Conservation (phyloP, 2,797 vertebrate species). For the Bradypus variegatus region DNA sequence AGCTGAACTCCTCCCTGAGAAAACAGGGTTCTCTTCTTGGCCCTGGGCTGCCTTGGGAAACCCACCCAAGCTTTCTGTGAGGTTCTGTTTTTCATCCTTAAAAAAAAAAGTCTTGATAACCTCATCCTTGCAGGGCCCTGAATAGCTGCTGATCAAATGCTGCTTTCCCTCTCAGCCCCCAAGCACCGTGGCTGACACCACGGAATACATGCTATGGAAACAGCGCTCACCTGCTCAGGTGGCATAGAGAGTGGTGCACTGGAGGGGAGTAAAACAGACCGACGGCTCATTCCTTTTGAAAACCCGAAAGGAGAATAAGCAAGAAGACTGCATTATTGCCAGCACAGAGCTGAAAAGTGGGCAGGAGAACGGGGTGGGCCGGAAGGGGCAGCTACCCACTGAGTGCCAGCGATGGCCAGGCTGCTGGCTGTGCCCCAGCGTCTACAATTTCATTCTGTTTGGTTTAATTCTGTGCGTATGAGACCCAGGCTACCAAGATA, state of each 20-base stretch:
- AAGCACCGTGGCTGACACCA: not conserved
- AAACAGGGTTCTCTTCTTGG: not conserved
- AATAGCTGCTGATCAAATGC: not conserved
- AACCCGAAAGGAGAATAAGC: not conserved
- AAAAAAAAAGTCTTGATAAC: not conserved
- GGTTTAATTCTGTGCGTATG: not conserved
- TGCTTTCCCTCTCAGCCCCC: rapidly evolving
- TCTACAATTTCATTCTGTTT: not conserved
- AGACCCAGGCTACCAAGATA: not conserved
- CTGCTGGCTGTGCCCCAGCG: too few species aligned
- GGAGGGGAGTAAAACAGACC: not conserved
- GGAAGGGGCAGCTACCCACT: not conserved
- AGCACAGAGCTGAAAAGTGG: not conserved
- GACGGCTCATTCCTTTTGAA: not conserved
- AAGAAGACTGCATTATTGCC: not conserved
- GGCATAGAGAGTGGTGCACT: not conserved
- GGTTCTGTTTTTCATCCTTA: not conserved
- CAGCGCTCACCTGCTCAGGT: not conserved
- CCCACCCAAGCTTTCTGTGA: not conserved
- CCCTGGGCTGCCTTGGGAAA: not conserved
- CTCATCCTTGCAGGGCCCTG: rapidly evolving
- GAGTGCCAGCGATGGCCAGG: too few species aligned
- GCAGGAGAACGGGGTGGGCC: not conserved
- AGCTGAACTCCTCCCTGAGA: not conserved
- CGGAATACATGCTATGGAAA: not conserved